These are phyloP conservation scores for Pelecanoides urinatrix DNA, from an alignment of 2,113 vertebrate genomes.

Conservation along the genomic window DNA sequence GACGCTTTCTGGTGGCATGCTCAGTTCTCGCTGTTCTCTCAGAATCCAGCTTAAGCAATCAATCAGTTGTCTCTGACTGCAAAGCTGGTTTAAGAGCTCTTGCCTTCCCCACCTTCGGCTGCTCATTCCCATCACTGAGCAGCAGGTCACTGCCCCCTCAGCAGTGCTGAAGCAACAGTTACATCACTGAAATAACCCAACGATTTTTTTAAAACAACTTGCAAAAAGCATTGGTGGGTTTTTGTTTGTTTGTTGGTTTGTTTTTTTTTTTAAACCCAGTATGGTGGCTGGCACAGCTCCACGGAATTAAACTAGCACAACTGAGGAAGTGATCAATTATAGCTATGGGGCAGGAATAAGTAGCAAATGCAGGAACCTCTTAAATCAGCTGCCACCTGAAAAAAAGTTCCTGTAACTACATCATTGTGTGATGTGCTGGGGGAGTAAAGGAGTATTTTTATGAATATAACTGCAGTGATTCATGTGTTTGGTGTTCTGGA, in stretches of 20 bases:
- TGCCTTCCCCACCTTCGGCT: background rate
- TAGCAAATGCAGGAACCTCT: background rate
- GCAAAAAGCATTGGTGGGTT: background rate
- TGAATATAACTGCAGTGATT: constrained; percentile 67
- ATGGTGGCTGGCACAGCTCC: background rate
- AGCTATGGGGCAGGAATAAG: background rate
- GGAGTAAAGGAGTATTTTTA: constrained; percentile 63
- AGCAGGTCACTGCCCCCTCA: background rate
- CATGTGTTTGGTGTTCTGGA: constrained; percentile 66
- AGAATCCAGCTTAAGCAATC: background rate
- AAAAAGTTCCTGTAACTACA: constrained; percentile 23
- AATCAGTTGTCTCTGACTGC: background rate
- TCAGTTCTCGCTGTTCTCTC: background rate
- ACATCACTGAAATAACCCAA: background rate
- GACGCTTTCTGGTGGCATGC: background rate
- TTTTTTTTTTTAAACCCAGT: background rate
- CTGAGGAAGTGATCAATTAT: background rate
- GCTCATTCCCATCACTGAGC: background rate
- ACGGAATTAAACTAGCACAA: background rate
- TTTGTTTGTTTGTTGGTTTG: background rate
- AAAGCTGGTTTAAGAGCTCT: background rate
- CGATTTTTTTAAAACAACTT: background rate
- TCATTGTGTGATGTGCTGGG: constrained; percentile 46
- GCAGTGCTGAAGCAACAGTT: background rate
- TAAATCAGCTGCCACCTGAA: constrained; percentile 35